These are phyloP conservation scores for Ichneumoninae sp. DNA, from an alignment of 2,888 invertebrate species.

Conservation along the genomic window DNA sequence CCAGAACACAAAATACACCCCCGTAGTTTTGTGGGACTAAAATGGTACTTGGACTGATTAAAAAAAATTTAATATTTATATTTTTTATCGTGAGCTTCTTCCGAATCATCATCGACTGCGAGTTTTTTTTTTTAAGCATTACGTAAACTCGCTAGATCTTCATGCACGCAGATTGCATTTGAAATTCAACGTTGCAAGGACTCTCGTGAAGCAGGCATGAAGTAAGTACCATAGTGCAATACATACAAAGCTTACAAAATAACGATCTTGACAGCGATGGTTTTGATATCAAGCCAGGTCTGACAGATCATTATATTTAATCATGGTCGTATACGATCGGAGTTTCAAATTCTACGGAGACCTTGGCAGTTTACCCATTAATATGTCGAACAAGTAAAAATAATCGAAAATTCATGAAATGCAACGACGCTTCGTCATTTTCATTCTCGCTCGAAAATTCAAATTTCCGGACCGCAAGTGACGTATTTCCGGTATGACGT, in stretches of 20 bases:
- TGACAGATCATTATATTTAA: background rate
- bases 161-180: background rate
- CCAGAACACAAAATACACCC: no score
- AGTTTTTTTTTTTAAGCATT: background rate
- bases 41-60: background rate
- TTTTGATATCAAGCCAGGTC: background rate
- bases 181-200: background rate
- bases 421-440: background rate
- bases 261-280: background rate
- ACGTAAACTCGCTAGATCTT: conserved; percentile 1
- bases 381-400: background rate
- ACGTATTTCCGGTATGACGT: no score
- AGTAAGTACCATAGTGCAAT: background rate
- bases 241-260: background rate
- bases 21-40: background rate
- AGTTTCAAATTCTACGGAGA: background rate
- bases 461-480: no score
- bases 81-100: background rate
- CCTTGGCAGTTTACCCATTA: background rate
- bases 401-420: background rate
- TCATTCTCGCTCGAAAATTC: background rate
- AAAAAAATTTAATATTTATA: background rate
- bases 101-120: background rate
- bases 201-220: background rate
- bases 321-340: background rate